A percentile compares a stretch with the other conserved stretches of the same genome.
phyloP scores from a whole-genome alignment of 2,888 invertebrate genomes.

The Coronaproctus castanopsis region DNA sequence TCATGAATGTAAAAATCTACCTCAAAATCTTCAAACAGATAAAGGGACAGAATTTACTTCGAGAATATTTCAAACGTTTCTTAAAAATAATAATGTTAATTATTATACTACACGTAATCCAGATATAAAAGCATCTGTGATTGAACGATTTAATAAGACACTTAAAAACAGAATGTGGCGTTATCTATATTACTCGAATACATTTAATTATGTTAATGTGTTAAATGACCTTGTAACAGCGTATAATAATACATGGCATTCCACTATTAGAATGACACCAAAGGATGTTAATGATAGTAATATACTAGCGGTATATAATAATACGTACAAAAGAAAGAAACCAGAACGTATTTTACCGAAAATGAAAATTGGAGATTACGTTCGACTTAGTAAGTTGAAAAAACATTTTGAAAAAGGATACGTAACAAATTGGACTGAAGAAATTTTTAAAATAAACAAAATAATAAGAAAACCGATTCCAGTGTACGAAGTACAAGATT shows the following conservation, averaged over 20 bases:
- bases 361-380: slow-evolving; percentile 4
- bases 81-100: slow-evolving; percentile 15
- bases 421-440: slow-evolving; percentile 18
- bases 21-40: slow-evolving; percentile 17
- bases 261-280: slow-evolving; percentile 17
- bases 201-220: slow-evolving; percentile 20
- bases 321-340: slow-evolving; percentile 9
- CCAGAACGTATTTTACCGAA: not conserved
- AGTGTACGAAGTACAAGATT: slow-evolving; percentile 20
- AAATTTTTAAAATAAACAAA: slow-evolving; percentile 20
- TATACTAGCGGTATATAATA: slow-evolving; percentile 6
- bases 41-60: slow-evolving; percentile 18
- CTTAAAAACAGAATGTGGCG: slow-evolving; percentile 21
- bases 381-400: slow-evolving; percentile 16
- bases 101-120: slow-evolving; percentile 19
- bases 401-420: slow-evolving; percentile 19
- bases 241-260: slow-evolving; percentile 20
- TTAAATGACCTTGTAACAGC: slow-evolving; percentile 18
- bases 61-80: not conserved
- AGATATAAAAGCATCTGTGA: slow-evolving; percentile 22
- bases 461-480: slow-evolving; percentile 13
- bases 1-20: not conserved
- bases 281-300: slow-evolving; percentile 13
- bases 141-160: slow-evolving; percentile 23
- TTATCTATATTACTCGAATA: slow-evolving; percentile 20